phyloP scores from a whole-genome alignment of 1,140 invertebrate species.

The Drosophila lacertosa region DNA sequence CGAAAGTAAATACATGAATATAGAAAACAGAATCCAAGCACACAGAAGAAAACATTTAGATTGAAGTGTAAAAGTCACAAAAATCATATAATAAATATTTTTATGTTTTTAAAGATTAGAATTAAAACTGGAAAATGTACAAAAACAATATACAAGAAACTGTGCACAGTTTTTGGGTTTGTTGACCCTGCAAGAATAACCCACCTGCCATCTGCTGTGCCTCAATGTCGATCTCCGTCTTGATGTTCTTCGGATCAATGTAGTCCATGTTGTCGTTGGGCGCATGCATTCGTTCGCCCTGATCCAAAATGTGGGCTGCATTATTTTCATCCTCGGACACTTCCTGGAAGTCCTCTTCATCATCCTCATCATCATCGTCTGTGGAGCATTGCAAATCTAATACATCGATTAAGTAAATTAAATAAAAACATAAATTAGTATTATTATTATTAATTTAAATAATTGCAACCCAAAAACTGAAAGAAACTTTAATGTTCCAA shows the following conservation, averaged over 20 bases:
- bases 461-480: slow-evolving; percentile 13
- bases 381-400: slow-evolving; percentile 90
- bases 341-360: slow-evolving; percentile 89
- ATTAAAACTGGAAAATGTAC: not conserved
- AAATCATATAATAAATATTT: slow-evolving; percentile 16
- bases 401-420: slow-evolving; percentile 4
- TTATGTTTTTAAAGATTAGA: not conserved
- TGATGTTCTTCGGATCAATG: slow-evolving; percentile 77
- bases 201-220: slow-evolving; percentile 63
- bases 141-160: slow-evolving; percentile 2
- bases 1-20: slow-evolving; percentile 36
- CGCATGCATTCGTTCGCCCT: slow-evolving; percentile 76
- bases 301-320: slow-evolving; percentile 85
- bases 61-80: slow-evolving; percentile 17
- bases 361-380: slow-evolving; percentile 87
- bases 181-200: slow-evolving; percentile 10
- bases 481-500: slow-evolving; percentile 13
- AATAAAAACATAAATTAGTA: not conserved
- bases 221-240: slow-evolving; percentile 73
- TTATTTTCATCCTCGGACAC: slow-evolving; percentile 86
- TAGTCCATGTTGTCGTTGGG: slow-evolving; percentile 50
- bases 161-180: not conserved
- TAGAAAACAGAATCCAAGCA: slow-evolving; percentile 58
- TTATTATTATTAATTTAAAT: not conserved
- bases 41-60: slow-evolving; percentile 39